These are phyloP conservation scores for Sebastes melanostomus DNA, from an alignment of 2,797 vertebrate genomes.

Conservation along the genomic window DNA sequence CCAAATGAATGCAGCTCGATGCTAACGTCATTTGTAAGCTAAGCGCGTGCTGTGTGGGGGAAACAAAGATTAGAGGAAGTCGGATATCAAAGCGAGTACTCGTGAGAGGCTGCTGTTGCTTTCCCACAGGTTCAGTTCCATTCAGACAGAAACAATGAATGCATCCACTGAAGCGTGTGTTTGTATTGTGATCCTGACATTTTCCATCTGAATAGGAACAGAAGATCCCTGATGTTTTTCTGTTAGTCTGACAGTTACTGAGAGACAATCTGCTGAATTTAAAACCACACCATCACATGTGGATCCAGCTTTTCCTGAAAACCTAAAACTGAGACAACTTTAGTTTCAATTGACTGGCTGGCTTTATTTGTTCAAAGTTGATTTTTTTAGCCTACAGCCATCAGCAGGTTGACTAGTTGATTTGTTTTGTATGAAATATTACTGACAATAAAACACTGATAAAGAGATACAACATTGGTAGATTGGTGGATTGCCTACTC, in stretches of 20 bases:
- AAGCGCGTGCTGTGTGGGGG: neutral
- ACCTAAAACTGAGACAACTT: neutral
- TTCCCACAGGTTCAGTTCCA: slow-evolving; percentile 19
- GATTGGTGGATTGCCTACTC: too few relatives aligned
- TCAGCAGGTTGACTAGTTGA: too few relatives aligned
- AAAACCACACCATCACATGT: neutral
- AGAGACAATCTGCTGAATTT: neutral
- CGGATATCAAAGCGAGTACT: neutral
- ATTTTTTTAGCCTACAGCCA: too few relatives aligned
- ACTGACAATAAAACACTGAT: too few relatives aligned
- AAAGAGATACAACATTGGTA: too few relatives aligned
- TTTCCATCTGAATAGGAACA: slow-evolving; percentile 8
- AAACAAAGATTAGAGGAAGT: slow-evolving; percentile 10
- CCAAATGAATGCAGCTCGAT: neutral
- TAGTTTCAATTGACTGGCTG: too few relatives aligned
- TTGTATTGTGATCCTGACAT: slow-evolving; percentile 9
- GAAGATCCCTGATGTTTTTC: neutral
- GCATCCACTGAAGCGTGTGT: slow-evolving; percentile 1
- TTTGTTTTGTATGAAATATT: too few relatives aligned
- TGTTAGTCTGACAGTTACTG: neutral
- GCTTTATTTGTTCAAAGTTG: too few relatives aligned
- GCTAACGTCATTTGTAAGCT: neutral
- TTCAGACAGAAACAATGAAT: slow-evolving; percentile 21
- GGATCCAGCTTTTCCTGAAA: neutral
- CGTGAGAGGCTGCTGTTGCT: neutral